Base-by-base conservation (phyloP, 2,797 vertebrate species). In the Merluccius polli region DNA sequence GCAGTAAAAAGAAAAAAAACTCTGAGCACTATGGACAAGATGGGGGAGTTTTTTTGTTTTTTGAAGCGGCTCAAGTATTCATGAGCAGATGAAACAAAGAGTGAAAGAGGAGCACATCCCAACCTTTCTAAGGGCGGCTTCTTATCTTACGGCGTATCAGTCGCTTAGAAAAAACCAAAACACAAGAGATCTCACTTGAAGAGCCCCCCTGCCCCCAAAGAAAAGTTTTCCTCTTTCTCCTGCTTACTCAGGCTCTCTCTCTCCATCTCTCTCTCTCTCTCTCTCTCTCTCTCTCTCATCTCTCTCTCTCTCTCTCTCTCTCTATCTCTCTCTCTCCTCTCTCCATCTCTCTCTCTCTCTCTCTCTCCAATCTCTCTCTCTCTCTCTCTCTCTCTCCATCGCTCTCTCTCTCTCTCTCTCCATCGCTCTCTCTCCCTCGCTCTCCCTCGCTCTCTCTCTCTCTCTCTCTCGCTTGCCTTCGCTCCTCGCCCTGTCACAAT, bases 1-100 rank as follows among this genome's bases (percentile, higher is more conserved):
- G 12, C 59, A 27, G 59, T 13, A 27, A 65, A 65, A 65, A 52
- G 9, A 11, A 27, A 27, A 65, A 65, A 27, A n/a, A 27, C 59
- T 65, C 24, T 65, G 59, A 65, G 59, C 59, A 27, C n/a, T 71
- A 10, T 27, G 59, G 59, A 65, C 24, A 65, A 24, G 81, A 87
- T 81, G 85, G 85, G 83, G 87, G 81, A 86, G n/a, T n/a, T n/a
- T n/a, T 59, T 59, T 52, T 52, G 15, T 52, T n/a, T 33, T 85
- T 90, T 88, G 79, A 79, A 76, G 81, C 59, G 38, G 69, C 84
- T 91, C 84, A 91, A 91, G 92, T 92, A 91, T 91, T 82, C 79
- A 91, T 89, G 89, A 89, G 81, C 76, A 86, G 88, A 88, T 89
- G 86, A 90, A 86, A 83, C n/a, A 65, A 27, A 65, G 59, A 65